Conservation (phyloP, 2,888 invertebrate species). For the Yponomeuta plumbellus region DNA sequence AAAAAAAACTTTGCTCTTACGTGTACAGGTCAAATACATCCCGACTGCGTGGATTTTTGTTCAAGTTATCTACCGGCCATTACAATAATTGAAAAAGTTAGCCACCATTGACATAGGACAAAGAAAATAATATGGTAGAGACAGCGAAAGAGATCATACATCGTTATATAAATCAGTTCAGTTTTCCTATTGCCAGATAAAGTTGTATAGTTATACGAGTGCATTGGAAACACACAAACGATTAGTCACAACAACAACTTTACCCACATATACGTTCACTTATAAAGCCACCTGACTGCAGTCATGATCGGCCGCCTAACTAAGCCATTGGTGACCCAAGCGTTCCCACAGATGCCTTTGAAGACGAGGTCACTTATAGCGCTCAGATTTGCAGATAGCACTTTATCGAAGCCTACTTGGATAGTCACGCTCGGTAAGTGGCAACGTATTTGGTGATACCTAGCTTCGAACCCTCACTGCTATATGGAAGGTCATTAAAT, state of each 20-base stretch:
- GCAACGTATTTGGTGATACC: not conserved
- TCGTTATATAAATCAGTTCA: too few relatives aligned
- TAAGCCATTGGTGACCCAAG: not conserved
- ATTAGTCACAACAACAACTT: conserved; percentile 19
- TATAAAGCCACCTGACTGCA: conserved; percentile 16
- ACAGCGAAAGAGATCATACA: too few relatives aligned
- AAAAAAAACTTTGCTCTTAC: too few relatives aligned
- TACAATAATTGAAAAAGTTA: too few relatives aligned
- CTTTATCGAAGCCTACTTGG: not conserved
- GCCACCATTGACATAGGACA: too few relatives aligned
- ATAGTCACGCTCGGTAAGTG: not conserved
- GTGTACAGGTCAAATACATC: too few relatives aligned
- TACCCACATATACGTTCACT: conserved; percentile 14
- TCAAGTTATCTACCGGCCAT: too few relatives aligned
- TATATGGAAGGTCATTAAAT: not conserved
- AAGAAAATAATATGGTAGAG: too few relatives aligned
- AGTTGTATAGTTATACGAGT: not conserved
- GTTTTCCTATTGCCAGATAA: too few relatives aligned
- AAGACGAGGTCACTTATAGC: not conserved
- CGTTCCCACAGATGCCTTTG: not conserved
- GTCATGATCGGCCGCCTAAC: conserved; percentile 14
- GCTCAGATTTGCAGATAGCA: not conserved
- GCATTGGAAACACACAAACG: conserved; percentile 15
- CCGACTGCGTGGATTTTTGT: too few relatives aligned
- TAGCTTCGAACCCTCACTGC: not conserved